Base-by-base conservation (phyloP, 2,888 invertebrate genomes). In the Dasysyrphus albostriatus region DNA sequence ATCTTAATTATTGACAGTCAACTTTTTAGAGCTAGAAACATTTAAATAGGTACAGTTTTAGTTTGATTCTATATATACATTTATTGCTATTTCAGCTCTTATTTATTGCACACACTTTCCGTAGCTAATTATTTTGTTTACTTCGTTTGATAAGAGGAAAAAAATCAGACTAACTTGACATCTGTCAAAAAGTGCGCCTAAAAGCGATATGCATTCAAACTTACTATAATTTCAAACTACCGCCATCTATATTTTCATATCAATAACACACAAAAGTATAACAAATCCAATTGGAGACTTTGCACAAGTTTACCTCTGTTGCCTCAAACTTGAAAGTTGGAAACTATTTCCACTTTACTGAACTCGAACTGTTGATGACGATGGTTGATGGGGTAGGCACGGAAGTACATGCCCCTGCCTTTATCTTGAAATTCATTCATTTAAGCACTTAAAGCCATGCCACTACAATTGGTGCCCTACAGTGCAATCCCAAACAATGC, bases 401-500 rank as follows among this genome's bases (percentile, higher is more conserved):
- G 49, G 63, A 29, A 58, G 24, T 12, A 16, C 51, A 12, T 51
- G 51, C 24, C 39, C 61, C 42, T 47, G 10, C 51, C 12, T 19
- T 19, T 39, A 59, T 37, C 42, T 3, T 29, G n/a, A 70, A 69
- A 58, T 78, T 78, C 67, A 70, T 77, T 87, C 78, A 72, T 70
- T 73, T 51, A 37, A 67, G 42, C 37, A 74, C 76, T 59, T 51
- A 32, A 47, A 47, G 32, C 39, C 67, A 51, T 32, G 56, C 54
- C 63, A 44, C 37, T 37, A 54, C 47, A 24, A 83, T 69, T n/a
- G 58, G 24, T 69, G 29, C 19, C 34, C 49, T 12, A 67, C 78
- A 87, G 87, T 87, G 75, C 78, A 79, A 24, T 75, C 19, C 59
- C 9, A 59, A 65, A 72, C 79, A 75, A 87, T 87, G 87, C 87